phyloP scores from a whole-genome alignment of 2,888 invertebrate genomes.

The Spisula solida region DNA sequence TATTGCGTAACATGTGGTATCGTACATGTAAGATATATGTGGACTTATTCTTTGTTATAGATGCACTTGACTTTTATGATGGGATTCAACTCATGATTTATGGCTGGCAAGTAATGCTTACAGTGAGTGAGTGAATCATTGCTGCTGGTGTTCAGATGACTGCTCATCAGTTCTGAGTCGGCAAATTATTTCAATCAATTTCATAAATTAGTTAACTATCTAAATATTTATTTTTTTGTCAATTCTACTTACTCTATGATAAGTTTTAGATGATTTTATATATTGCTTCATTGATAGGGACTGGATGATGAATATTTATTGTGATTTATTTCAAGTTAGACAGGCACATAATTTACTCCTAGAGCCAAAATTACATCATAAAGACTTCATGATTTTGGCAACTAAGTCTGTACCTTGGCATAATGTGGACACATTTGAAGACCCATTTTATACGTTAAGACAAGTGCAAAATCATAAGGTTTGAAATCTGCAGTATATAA shows the following conservation, averaged over 20 bases:
- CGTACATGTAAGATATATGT: neutral
- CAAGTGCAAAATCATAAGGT: neutral
- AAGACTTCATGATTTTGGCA: neutral
- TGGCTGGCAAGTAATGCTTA: neutral
- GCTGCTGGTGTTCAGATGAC: neutral
- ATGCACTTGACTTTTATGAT: neutral
- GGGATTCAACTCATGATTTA: neutral
- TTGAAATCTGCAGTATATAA: neutral
- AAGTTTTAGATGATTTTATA: neutral
- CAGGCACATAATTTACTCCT: neutral
- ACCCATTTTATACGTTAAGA: neutral
- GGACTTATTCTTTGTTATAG: neutral
- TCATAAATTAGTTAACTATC: conserved; percentile 17
- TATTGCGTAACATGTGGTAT: neutral
- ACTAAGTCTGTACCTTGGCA: neutral
- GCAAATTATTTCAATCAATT: neutral
- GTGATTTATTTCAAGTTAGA: neutral
- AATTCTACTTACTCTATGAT: neutral
- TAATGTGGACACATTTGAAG: neutral
- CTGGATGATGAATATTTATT: neutral
- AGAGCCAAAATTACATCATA: neutral
- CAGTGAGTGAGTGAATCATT: neutral
- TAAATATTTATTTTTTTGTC: neutral
- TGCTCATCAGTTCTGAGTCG: neutral
- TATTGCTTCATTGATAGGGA: neutral